phyloP scores from a whole-genome alignment of 2,888 invertebrate species.

The Pollenia griseotomentosa region DNA sequence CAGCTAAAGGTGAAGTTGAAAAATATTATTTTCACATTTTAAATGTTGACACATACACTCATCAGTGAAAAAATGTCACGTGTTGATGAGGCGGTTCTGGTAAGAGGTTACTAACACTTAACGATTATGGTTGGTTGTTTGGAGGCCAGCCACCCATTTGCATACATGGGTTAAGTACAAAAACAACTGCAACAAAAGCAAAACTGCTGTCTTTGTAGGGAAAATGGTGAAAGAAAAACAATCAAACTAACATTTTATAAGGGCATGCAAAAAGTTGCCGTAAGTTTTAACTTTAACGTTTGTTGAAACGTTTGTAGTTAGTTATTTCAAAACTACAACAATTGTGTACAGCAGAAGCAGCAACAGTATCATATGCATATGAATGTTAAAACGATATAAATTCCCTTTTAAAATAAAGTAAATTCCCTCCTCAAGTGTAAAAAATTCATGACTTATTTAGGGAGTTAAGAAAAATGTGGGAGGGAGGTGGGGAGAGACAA shows the following conservation, averaged over 20 bases:
- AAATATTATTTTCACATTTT: slow-evolving; percentile 72
- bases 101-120: slow-evolving; percentile 29
- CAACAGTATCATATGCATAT: slow-evolving; percentile 56
- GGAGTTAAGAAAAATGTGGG: too few species aligned
- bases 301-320: background rate
- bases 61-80: slow-evolving; percentile 64
- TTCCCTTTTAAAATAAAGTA: slow-evolving; percentile 49
- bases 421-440: slow-evolving; percentile 35
- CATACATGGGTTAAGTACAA: background rate
- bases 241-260: slow-evolving; percentile 63
- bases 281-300: slow-evolving; percentile 55
- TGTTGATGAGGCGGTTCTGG: slow-evolving; percentile 60
- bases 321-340: slow-evolving; percentile 9
- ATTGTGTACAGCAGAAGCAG: background rate
- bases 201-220: slow-evolving; percentile 28
- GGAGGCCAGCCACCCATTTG: background rate
- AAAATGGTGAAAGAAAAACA: slow-evolving; percentile 38
- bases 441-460: background rate
- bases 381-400: slow-evolving; percentile 62
- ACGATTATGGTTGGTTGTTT: slow-evolving; percentile 29
- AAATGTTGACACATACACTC: slow-evolving; percentile 65
- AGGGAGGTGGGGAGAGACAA: background rate
- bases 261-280: slow-evolving; percentile 48
- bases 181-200: slow-evolving; percentile 33
- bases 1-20: slow-evolving; percentile 55